Conservation (phyloP, 2,113 vertebrate genomes). For the Taxidea taxus region DNA sequence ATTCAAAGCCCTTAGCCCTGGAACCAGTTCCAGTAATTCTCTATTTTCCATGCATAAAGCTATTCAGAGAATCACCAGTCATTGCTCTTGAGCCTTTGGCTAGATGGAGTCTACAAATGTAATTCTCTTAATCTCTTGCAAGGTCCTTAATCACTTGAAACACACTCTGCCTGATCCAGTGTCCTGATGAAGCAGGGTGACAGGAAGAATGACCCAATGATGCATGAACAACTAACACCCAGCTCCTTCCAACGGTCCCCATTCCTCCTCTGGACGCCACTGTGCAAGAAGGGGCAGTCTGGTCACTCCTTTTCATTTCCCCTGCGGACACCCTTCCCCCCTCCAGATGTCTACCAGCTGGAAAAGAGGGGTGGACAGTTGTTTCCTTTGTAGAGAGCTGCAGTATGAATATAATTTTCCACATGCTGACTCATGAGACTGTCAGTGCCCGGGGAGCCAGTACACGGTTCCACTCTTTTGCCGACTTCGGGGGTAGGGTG, state of each 20-base stretch:
- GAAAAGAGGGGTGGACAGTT: background rate
- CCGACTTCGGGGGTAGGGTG: background rate
- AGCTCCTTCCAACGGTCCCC: background rate
- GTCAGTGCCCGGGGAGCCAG: background rate
- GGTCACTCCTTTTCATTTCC: background rate
- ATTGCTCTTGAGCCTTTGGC: background rate
- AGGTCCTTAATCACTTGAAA: background rate
- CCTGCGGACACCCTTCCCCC: background rate
- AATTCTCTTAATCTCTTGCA: background rate
- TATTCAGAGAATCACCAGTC: background rate
- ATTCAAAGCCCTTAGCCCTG: background rate
- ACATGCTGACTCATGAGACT: constrained; percentile 9
- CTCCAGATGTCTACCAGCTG: constrained; percentile 41
- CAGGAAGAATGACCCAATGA: background rate
- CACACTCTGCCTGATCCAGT: background rate
- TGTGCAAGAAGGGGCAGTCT: background rate
- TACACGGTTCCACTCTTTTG: background rate
- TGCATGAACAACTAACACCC: background rate
- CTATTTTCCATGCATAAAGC: background rate
- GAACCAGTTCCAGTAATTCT: background rate
- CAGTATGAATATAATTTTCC: constrained; percentile 34
- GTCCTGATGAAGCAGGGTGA: background rate
- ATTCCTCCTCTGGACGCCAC: background rate
- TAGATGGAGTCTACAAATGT: background rate
- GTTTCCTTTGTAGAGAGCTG: constrained; percentile 28